A percentile compares a stretch with the other conserved stretches of the same genome.
Conservation (phyloP, 1,140 invertebrate genomes). For the Drosophila lini region DNA sequence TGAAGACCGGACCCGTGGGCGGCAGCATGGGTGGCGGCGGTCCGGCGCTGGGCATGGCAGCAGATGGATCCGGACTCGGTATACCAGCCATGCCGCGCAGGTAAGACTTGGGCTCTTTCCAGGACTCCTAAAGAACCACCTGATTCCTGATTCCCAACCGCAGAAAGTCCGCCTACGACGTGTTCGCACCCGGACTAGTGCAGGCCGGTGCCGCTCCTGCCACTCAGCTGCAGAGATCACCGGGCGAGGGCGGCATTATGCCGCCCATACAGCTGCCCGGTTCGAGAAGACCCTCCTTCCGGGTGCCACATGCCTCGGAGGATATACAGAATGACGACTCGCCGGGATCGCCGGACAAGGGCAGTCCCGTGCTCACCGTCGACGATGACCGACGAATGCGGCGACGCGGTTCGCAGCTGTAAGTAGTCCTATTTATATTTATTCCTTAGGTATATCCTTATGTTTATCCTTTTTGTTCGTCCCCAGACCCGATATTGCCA, state of each 20-base stretch:
- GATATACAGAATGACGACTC: conserved; percentile 86
- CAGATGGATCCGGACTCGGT: conserved; percentile 85
- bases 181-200: conserved; percentile 86
- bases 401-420: conserved; percentile 91
- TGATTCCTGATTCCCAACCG: neutral
- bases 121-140: too few species aligned
- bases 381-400: conserved; percentile 90
- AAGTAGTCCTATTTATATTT: conserved; percentile 84
- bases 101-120: conserved; percentile 59
- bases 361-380: conserved; percentile 86
- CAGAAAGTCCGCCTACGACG: conserved; percentile 92
- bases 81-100: conserved; percentile 89
- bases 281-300: conserved; percentile 89
- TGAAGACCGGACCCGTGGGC: conserved; percentile 82
- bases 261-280: conserved; percentile 75
- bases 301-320: conserved; percentile 85
- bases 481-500: conserved; percentile 90
- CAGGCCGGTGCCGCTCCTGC: conserved; percentile 58
- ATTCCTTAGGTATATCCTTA: neutral
- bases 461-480: conserved; percentile 15
- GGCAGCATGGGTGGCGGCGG: conserved; percentile 85
- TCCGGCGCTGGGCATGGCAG: conserved; percentile 86
- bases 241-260: conserved; percentile 77
- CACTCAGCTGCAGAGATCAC: conserved; percentile 69
- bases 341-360: conserved; percentile 84